A percentile compares a stretch with the other conserved stretches of the same genome.
phyloP scores from a whole-genome alignment of 2,113 vertebrate genomes.

The Chaetorhynchus papuensis region DNA sequence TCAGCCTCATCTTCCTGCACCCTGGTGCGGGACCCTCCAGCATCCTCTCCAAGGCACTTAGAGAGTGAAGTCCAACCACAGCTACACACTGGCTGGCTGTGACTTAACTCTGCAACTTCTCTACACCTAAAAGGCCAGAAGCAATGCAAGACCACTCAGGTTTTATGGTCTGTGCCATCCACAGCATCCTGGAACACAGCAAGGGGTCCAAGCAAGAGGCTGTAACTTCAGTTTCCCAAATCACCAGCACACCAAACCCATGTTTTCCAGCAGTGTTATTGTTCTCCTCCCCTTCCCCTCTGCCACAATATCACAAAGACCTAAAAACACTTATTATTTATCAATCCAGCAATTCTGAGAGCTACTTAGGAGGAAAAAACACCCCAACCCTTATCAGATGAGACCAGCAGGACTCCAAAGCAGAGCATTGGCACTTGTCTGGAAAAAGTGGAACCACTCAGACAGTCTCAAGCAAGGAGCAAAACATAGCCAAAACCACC shows the following conservation, averaged over 20 bases:
- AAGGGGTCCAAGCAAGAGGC: neutral
- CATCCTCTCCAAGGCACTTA: neutral
- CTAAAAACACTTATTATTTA: neutral
- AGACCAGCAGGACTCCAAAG: neutral
- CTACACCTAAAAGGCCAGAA: neutral
- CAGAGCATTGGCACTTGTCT: neutral
- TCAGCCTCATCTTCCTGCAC: neutral
- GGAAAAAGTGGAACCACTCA: neutral
- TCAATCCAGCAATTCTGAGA: neutral
- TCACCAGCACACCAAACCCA: neutral
- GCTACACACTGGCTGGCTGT: rapidly evolving
- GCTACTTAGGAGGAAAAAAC: neutral
- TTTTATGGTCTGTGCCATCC: rapidly evolving
- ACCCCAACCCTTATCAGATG: neutral
- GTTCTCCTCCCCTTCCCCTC: neutral
- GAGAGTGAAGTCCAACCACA: neutral
- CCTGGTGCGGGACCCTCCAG: neutral
- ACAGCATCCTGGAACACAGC: neutral
- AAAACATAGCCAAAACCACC: neutral
- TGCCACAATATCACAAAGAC: neutral
- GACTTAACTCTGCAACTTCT: neutral
- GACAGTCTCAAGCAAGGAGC: neutral
- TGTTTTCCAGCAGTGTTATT: neutral
- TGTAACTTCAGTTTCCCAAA: neutral
- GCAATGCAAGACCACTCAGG: neutral